Base-by-base conservation (phyloP, 2,888 invertebrate species). In the Allophyes oxyacanthae region DNA sequence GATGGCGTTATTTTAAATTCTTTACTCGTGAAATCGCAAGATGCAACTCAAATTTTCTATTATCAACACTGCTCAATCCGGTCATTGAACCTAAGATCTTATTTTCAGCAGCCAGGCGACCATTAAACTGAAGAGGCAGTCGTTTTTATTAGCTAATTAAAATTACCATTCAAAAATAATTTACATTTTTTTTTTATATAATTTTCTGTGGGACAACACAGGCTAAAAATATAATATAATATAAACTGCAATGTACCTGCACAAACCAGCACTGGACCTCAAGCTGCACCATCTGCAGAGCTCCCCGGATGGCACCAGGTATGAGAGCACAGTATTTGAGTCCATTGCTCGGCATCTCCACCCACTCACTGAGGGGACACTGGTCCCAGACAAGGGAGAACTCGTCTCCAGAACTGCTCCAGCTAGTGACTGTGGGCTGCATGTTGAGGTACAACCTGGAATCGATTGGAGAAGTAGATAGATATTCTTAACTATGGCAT, bases 201-300 rank as follows among this genome's bases (percentile, higher is more conserved):
- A n/a, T n/a, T n/a, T n/a, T n/a, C n/a, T n/a, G n/a, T n/a, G n/a
- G n/a, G n/a, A n/a, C n/a, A n/a, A n/a, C n/a, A n/a, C n/a, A n/a
- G n/a, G n/a, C n/a, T n/a, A n/a, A n/a, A 20, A 20, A 20, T 20
- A 20, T 20, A n/a, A n/a, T 20, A 20, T 28, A 6, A 8, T 28
- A 28, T 28, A 28, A 28, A 28, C 28, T 8, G 6, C 28, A 28
- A 28, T 6, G 7, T 79, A 95, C 95, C 95, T 96, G 96, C 0
- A 98, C 97, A 94, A 99, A 98, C 97, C 98, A 98, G 75, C 98
- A 97, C 80, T 97, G 97, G 6, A 99, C 98, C 90, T 99, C 99
- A 86, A 99, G 95, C 87, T 99, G 99, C 36, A 99, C 99, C 98
- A 99, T 99, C 95, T 99, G 99, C 78, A 99, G 95, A 7, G 99